phyloP scores from a whole-genome alignment of 2,113 vertebrate genomes.

The Psittacus erithacus region DNA sequence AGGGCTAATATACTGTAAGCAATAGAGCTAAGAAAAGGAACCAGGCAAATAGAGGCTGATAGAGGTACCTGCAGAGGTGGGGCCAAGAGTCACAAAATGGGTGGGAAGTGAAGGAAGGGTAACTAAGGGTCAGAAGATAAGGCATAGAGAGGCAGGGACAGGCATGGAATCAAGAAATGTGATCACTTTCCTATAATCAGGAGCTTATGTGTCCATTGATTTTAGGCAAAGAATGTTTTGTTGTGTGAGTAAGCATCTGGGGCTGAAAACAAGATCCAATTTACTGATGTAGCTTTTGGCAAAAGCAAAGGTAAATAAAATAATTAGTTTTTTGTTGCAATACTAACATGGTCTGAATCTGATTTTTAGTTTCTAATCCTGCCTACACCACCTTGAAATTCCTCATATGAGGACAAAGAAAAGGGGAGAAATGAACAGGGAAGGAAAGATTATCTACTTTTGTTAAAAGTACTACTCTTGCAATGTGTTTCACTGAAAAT shows the following conservation, averaged over 20 bases:
- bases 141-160: accelerated
- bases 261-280: neutral
- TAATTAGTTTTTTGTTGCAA: neutral
- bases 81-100: neutral
- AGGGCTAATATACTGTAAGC: neutral
- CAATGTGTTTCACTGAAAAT: neutral
- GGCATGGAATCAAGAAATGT: accelerated
- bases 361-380: neutral
- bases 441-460: neutral
- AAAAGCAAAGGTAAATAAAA: neutral
- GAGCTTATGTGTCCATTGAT: neutral
- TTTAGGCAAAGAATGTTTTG: neutral
- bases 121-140: neutral
- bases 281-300: neutral
- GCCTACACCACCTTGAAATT: neutral
- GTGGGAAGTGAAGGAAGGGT: neutral
- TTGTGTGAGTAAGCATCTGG: neutral
- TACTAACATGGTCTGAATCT: neutral
- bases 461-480: neutral
- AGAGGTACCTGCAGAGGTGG: neutral
- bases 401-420: neutral
- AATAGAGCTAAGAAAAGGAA: neutral
- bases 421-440: neutral
- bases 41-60: neutral
- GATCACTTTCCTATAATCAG: neutral